These are phyloP conservation scores for Anniella stebbinsi DNA, from an alignment of 2,797 vertebrate genomes.

Conservation along the genomic window DNA sequence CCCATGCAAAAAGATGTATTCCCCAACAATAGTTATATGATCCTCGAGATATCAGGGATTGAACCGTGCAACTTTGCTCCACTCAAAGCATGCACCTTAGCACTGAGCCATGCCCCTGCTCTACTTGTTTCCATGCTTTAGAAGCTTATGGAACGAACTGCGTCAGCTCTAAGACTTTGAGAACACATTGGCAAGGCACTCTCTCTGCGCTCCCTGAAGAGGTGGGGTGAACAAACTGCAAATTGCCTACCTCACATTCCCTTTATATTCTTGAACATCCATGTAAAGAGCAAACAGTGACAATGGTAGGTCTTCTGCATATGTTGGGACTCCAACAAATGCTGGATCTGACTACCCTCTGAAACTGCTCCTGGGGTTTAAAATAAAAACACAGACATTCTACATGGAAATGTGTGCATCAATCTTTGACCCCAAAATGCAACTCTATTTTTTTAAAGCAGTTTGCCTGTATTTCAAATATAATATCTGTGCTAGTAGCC, in stretches of 20 bases:
- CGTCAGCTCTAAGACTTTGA: background rate
- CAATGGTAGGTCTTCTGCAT: background rate
- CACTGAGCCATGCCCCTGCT: background rate
- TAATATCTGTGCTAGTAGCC: background rate
- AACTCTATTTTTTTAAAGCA: no score
- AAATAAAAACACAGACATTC: background rate
- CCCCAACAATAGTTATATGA: no score
- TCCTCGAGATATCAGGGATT: background rate
- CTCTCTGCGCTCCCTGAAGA: background rate
- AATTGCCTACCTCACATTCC: background rate
- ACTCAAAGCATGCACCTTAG: background rate
- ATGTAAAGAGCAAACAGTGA: background rate
- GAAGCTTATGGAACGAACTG: background rate
- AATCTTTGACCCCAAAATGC: background rate
- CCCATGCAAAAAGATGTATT: no score
- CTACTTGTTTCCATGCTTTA: background rate
- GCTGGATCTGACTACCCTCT: no score
- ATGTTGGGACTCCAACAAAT: background rate
- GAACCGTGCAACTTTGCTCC: background rate
- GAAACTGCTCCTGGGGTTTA: background rate
- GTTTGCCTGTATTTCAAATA: background rate
- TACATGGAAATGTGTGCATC: background rate
- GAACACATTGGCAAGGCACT: background rate
- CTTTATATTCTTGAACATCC: background rate
- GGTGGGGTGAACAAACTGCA: background rate